Conservation (phyloP, 1,140 invertebrate species). For the Trichonephila inaurata region DNA sequence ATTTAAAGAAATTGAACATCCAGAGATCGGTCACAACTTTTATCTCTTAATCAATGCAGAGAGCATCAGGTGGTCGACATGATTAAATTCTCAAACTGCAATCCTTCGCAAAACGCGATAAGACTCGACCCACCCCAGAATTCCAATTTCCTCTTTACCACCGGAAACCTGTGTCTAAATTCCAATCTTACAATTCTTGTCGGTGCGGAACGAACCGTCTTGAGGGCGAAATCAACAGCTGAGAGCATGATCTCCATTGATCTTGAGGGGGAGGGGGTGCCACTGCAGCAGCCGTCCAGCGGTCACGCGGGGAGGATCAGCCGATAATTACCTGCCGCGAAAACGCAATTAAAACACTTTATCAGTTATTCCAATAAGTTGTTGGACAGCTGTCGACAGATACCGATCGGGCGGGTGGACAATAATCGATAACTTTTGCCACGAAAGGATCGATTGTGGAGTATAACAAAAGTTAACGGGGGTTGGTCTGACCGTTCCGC, state of each 20-base stretch:
- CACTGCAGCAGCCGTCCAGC: background rate
- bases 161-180: constrained; percentile 7
- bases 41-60: too few relatives aligned
- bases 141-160: constrained; percentile 2
- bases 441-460: background rate
- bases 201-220: background rate
- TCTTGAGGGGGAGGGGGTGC: background rate
- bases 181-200: constrained; percentile 17
- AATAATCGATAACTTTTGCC: background rate
- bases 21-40: too few relatives aligned
- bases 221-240: background rate
- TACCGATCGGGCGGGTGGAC: constrained; percentile 12
- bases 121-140: background rate
- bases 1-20: too few relatives aligned
- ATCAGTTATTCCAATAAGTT: constrained; percentile 75
- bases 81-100: too few relatives aligned
- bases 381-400: constrained; percentile 62
- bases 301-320: constrained; percentile 1
- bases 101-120: background rate
- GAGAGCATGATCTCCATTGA: constrained; percentile 4
- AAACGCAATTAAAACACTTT: constrained; percentile 70
- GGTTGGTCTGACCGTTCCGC: background rate
- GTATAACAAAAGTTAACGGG: background rate
- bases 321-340: constrained; percentile 26
- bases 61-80: too few relatives aligned